Evolutionary conservation across 2,113 vertebrate genomes (phyloP).

Genomic region (Halcyon malimbica): DNA sequence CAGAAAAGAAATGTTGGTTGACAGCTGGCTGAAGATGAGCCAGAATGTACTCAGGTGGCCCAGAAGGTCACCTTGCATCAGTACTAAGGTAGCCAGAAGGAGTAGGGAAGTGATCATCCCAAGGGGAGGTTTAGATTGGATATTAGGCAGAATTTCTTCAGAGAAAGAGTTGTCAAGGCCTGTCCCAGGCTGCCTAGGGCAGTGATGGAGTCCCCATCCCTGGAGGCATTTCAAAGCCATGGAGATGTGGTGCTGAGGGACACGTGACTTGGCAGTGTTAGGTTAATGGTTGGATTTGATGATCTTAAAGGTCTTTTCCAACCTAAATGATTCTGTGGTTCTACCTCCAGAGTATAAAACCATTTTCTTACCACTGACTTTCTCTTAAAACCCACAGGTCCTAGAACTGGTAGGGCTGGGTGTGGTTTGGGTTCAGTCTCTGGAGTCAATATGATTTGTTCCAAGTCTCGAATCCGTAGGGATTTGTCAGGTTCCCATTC

Average conservation of each 20-base stretch:
- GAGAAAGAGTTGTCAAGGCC: background rate
- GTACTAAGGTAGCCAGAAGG: background rate
- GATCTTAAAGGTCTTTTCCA: background rate
- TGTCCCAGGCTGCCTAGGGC: background rate
- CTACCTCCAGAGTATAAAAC: background rate
- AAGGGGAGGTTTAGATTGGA: background rate
- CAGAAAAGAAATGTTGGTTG: too few species aligned
- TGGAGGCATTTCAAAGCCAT: background rate
- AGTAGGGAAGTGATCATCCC: background rate
- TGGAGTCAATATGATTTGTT: background rate
- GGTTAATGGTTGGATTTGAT: background rate
- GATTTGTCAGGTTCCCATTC: background rate
- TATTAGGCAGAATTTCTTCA: background rate
- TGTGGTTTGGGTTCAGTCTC: background rate
- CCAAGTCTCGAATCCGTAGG: background rate
- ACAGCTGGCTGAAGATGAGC: background rate
- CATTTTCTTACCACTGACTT: background rate
- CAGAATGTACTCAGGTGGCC: background rate
- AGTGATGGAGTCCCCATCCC: background rate
- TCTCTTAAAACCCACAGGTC: background rate
- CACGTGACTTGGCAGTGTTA: background rate
- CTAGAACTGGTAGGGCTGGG: fast-evolving
- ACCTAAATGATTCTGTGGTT: background rate
- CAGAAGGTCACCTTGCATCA: background rate
- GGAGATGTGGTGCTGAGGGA: background rate